Percentiles rank a stretch among this genome's conserved stretches.
These are phyloP conservation scores for Myiagra hebetior DNA, from an alignment of 2,113 vertebrate genomes.

Conservation along the genomic window DNA sequence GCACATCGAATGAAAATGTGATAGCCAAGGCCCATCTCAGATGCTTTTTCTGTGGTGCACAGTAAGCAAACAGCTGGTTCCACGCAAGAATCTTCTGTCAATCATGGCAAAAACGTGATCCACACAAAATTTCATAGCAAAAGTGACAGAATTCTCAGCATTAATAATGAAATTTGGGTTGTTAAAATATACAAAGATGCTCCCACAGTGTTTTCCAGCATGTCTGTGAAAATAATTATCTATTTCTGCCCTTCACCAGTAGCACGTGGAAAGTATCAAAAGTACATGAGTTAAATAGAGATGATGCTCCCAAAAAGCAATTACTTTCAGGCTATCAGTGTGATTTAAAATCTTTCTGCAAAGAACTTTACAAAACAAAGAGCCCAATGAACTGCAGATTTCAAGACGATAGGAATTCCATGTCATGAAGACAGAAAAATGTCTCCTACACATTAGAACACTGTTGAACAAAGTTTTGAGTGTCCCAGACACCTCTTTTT, in stretches of 20 bases:
- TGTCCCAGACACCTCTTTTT: background rate
- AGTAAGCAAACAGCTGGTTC: slow-evolving; percentile 70
- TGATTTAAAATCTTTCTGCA: background rate
- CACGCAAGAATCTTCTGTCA: slow-evolving; percentile 61
- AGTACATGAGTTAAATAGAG: background rate
- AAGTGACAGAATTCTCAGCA: slow-evolving; percentile 60
- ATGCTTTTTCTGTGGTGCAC: background rate
- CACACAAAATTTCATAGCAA: slow-evolving; percentile 48
- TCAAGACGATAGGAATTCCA: background rate
- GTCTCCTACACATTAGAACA: background rate
- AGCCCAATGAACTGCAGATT: background rate
- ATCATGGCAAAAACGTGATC: slow-evolving; percentile 54
- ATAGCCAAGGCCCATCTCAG: slow-evolving; percentile 66
- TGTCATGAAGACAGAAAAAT: background rate
- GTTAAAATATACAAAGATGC: slow-evolving; percentile 58
- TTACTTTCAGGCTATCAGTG: background rate
- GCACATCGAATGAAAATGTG: slow-evolving; percentile 67
- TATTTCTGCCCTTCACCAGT: slow-evolving; percentile 40
- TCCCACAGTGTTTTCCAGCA: slow-evolving; percentile 34
- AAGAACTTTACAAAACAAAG: background rate
- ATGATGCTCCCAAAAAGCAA: background rate
- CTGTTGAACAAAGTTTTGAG: background rate
- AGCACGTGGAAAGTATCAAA: background rate
- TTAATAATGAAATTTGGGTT: slow-evolving; percentile 62
- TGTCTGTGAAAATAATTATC: slow-evolving; percentile 36